Base-by-base conservation (phyloP, 2,888 invertebrate genomes). In the Dynastes hyllus region DNA sequence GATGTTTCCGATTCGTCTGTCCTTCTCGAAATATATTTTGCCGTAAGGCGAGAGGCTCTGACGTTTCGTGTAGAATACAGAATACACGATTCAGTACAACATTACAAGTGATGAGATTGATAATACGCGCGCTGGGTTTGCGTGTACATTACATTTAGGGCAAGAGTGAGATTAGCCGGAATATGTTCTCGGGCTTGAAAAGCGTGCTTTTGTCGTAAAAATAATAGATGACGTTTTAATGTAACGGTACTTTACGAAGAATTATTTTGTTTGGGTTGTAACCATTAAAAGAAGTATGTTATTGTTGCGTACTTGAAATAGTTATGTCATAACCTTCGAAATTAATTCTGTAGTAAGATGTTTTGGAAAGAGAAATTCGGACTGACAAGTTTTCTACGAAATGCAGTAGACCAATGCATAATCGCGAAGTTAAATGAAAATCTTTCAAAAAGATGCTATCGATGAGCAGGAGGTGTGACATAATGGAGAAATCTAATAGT, bases 1-100 rank as follows among this genome's bases (percentile, higher is more conserved):
- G 70, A 71, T 55, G 53, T 71, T 71, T 71, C 70, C 70, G 55
- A 71, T 71, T 71, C 70, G 32, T 40, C 37, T 29, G 32, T 13
- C 32, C 32, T 22, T 71, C 53, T 2, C 6, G 53, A 53, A 53
- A 53, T 53, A 53, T 55, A 53, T 71, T 71, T n/a, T 16, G 32
- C 70, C 70, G 55, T 51, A 66, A 40, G 40, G 40, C 37, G 66
- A 66, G 55, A 71, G 55, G 16, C 55, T 27, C 32, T 53, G 55
- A 29, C 53, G 32, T 70, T 32, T 53, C 53, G 65, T 70, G 65
- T 66, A 66, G 11, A 63, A 32, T 37, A 37, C 40, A 16, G 32
- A 16, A 32, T 66, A 66, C 29, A 40, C 66, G 40, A 40, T 40
- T 66, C 16, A 8, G 40, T 66, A 66, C 66, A 66, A 66, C 16